These are phyloP conservation scores for Dendrophyllia cribrosa DNA, from an alignment of 64 coral and sea anemone species.

Conservation along the genomic window DNA sequence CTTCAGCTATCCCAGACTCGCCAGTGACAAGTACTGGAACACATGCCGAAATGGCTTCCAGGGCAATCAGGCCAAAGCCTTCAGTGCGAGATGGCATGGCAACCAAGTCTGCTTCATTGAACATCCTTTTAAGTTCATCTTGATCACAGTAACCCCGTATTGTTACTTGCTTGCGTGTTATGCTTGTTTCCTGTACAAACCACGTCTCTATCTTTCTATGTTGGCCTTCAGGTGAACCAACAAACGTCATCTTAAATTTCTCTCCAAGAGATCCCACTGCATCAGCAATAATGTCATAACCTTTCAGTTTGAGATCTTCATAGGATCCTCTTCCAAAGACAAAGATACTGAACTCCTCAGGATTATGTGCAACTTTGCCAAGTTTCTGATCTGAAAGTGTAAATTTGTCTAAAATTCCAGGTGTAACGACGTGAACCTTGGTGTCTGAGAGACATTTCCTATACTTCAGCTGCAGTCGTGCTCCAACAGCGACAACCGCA, in stretches of 20 bases:
- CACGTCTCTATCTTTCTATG: not conserved
- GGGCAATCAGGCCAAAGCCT: constrained; percentile 21
- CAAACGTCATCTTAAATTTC: not conserved
- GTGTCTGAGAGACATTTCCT: not conserved
- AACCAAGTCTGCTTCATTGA: constrained; percentile 9
- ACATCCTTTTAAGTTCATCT: not conserved
- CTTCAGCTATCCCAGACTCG: constrained; percentile 6
- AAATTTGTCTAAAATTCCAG: constrained; percentile 48
- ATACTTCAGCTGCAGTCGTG: constrained; percentile 35
- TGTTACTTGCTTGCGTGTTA: not conserved
- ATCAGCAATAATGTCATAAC: constrained; percentile 44
- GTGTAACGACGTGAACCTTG: constrained; percentile 27
- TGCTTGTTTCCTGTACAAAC: not conserved
- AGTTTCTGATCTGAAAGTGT: too few species aligned
- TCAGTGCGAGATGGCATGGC: constrained; percentile 26
- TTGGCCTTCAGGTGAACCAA: constrained; percentile 3
- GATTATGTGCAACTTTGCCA: not conserved
- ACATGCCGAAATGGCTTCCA: constrained; percentile 33
- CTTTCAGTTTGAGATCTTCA: constrained; percentile 49
- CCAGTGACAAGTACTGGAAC: constrained; percentile 18
- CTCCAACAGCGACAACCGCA: constrained; percentile 46
- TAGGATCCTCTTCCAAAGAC: constrained; percentile 26
- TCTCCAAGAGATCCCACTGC: constrained; percentile 8
- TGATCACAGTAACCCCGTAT: not conserved
- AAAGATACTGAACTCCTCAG: constrained; percentile 1